Evolutionary conservation across 2,113 vertebrate genomes (phyloP).

Genomic region (Panthera tigris): DNA sequence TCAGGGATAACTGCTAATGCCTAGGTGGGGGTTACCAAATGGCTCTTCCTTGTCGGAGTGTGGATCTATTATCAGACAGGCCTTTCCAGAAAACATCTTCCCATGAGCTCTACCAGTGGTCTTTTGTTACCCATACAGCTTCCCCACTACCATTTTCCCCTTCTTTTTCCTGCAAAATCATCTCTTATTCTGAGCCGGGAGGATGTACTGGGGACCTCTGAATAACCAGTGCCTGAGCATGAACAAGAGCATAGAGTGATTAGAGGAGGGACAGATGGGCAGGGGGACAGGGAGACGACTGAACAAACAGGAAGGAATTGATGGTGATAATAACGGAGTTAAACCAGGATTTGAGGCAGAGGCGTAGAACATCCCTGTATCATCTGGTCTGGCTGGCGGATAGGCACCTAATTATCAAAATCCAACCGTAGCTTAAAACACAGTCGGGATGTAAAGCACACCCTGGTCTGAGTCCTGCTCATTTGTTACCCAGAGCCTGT

Average conservation of each 20-base stretch:
- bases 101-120: background rate
- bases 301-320: background rate
- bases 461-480: background rate
- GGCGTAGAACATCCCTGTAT: background rate
- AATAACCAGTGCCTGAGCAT: background rate
- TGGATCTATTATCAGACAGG: background rate
- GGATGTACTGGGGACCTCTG: background rate
- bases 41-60: background rate
- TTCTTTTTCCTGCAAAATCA: background rate
- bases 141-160: background rate
- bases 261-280: background rate
- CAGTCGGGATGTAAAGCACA: background rate
- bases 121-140: background rate
- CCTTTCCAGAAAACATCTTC: background rate
- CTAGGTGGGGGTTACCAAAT: background rate
- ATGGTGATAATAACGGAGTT: background rate
- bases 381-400: background rate
- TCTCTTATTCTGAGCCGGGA: background rate
- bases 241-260: background rate
- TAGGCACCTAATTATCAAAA: background rate
- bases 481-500: background rate
- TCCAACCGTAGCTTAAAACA: background rate
- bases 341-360: background rate
- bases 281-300: background rate
- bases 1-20: background rate